phyloP scores from a whole-genome alignment of 2,888 invertebrate genomes.

The Aproaerema taeniolella region DNA sequence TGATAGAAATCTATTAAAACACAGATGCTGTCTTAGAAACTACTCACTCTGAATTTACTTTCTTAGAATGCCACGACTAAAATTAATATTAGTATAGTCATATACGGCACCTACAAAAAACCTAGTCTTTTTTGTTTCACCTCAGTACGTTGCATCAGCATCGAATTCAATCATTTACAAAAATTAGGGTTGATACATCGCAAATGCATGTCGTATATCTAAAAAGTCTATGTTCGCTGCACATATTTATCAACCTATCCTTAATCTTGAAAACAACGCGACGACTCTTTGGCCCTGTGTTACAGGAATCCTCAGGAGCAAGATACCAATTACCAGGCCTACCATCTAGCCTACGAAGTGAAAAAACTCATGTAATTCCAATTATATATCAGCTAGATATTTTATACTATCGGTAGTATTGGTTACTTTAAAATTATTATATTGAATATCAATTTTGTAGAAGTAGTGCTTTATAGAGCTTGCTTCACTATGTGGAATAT shows the following conservation, averaged over 20 bases:
- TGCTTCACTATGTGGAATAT: conserved; percentile 17
- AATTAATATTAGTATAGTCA: too few relatives aligned
- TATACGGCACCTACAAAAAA: too few relatives aligned
- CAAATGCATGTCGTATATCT: not conserved
- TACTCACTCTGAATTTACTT: too few relatives aligned
- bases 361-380: conserved; percentile 98
- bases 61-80: too few relatives aligned
- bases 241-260: conserved; percentile 21
- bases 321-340: conserved; percentile 97
- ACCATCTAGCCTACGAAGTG: conserved; percentile 99
- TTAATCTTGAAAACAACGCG: conserved; percentile 38
- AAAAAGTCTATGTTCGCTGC: conserved; percentile 20
- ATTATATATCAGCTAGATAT: conserved; percentile 63
- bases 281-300: conserved; percentile 81
- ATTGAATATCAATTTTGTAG: conserved; percentile 24
- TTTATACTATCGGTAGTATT: conserved; percentile 47
- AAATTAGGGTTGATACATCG: too few relatives aligned
- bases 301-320: conserved; percentile 91
- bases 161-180: too few relatives aligned
- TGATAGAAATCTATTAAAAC: too few relatives aligned
- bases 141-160: too few relatives aligned
- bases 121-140: too few relatives aligned
- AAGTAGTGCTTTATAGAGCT: conserved; percentile 40
- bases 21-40: too few relatives aligned
- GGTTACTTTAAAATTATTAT: conserved; percentile 9